Base-by-base conservation (phyloP, 2,797 vertebrate genomes). In the Ctenopoma multispine region DNA sequence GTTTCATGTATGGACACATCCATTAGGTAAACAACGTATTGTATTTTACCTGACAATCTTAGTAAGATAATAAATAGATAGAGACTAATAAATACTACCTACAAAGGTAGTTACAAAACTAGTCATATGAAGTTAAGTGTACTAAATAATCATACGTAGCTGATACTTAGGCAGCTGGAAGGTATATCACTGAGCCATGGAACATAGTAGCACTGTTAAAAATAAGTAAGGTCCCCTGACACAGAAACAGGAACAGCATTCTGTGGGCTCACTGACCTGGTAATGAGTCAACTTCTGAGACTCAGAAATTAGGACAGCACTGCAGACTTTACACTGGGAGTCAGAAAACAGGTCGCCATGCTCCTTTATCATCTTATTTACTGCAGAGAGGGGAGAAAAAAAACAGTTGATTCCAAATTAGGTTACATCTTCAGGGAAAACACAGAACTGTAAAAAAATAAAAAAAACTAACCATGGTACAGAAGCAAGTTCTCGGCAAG, bases 261-360 rank as follows among this genome's bases (percentile, higher is more conserved):
- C 56, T 11, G 51, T 38, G 69, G 40, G 61, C 69, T 83, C 59
- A 87, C 77, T 82, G 91, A 98, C 97, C 96, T 97, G 97, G 86
- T 98, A 98, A 88, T 98, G 97, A 60, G 97, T 96, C 86, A 98
- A 94, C 85, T 97, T 96, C 93, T 99, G 97, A 56, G 97, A 97
- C 82, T 98, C 96, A 0, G 97, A 98, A 89, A 96, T 98, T 50
- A 99, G 95, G 88, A 96, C 94, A 55, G 97, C 97, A 36, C 94
- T 98, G 92, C 97, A 99, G 81, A 99, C 94, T 93, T 96, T 97
- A 91, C 97, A 99, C 83, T 97, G 96, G 15, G 95, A 93, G 81
- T 96, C 96, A 18, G 97, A 97, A 92, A 98, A 99, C 90, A 99
- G 93, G 90, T 97, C 93, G 14, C 96, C 85, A 55, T 98, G 95